phyloP scores from a whole-genome alignment of 2,113 vertebrate species.

The Dunckerocampus dactyliophorus region DNA sequence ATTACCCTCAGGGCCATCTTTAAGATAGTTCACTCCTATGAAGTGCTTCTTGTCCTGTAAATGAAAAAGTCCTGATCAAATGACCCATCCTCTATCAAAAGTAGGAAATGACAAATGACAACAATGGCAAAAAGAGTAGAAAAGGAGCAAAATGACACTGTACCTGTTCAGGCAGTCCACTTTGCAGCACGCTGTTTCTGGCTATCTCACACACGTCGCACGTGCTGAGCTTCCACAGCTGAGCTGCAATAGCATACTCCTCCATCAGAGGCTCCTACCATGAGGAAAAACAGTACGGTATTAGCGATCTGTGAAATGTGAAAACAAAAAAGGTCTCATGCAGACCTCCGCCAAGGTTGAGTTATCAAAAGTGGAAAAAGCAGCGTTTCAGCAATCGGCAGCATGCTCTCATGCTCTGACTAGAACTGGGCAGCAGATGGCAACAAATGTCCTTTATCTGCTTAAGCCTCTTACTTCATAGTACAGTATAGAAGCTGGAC shows the following conservation, averaged over 20 bases:
- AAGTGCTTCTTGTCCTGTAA: slow-evolving; percentile 87
- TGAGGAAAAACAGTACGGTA: slow-evolving; percentile 5
- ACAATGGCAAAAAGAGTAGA: too few species aligned
- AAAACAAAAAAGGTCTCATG: too few species aligned
- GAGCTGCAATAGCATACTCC: slow-evolving; percentile 94
- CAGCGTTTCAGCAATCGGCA: too few species aligned
- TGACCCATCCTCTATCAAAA: not conserved
- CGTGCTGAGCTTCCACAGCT: slow-evolving; percentile 93
- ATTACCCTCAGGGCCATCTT: slow-evolving; percentile 89
- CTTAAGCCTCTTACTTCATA: too few species aligned
- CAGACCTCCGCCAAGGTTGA: too few species aligned
- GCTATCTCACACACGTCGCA: slow-evolving; percentile 94
- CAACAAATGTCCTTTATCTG: too few species aligned
- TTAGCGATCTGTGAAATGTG: too few species aligned
- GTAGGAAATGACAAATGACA: not conserved
- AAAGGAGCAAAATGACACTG: not conserved
- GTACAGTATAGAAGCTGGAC: too few species aligned
- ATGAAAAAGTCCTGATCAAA: not conserved
- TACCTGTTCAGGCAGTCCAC: slow-evolving; percentile 86
- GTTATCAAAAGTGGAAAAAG: too few species aligned
- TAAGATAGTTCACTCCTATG: slow-evolving; percentile 82
- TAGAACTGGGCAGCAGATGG: too few species aligned
- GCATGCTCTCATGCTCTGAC: too few species aligned
- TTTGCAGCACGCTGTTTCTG: slow-evolving; percentile 90
- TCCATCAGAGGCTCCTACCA: slow-evolving; percentile 91